A percentile compares a stretch with the other conserved stretches of the same genome.
Conservation (phyloP, 2,113 vertebrate species). For the Drymodes brunneopygia region DNA sequence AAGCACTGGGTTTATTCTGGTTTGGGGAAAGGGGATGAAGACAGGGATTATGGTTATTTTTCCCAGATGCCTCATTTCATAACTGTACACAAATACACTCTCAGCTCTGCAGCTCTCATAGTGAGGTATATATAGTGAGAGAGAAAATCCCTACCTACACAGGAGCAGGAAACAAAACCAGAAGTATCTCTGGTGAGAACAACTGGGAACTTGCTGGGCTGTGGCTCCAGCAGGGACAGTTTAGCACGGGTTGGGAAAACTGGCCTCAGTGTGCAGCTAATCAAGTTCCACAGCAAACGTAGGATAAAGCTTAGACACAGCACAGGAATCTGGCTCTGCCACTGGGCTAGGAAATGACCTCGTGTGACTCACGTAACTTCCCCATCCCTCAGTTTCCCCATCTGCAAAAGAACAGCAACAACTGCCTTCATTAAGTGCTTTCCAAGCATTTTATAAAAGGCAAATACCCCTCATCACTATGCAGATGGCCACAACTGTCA, state of each 20-base stretch:
- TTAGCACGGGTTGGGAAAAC: neutral
- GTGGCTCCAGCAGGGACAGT: neutral
- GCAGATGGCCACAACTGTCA: neutral
- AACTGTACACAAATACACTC: neutral
- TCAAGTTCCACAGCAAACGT: neutral
- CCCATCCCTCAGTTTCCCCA: neutral
- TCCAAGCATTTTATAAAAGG: neutral
- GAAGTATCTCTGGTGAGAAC: neutral
- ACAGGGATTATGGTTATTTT: neutral
- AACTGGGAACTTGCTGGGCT: neutral
- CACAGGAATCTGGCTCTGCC: neutral
- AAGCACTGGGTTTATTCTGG: neutral
- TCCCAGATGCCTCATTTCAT: neutral
- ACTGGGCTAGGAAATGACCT: neutral
- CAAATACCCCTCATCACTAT: neutral
- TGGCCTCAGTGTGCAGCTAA: neutral
- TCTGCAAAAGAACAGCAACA: neutral
- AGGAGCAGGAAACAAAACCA: neutral
- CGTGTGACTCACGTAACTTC: neutral
- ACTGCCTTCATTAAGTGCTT: neutral
- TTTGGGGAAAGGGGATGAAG: neutral
- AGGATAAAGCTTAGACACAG: neutral
- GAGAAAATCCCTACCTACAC: neutral
- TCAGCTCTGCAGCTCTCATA: neutral
- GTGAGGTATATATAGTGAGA: neutral